A percentile compares a stretch with the other conserved stretches of the same genome.
phyloP scores from a whole-genome alignment of 2,797 vertebrate genomes.

The Anguilla marmorata region DNA sequence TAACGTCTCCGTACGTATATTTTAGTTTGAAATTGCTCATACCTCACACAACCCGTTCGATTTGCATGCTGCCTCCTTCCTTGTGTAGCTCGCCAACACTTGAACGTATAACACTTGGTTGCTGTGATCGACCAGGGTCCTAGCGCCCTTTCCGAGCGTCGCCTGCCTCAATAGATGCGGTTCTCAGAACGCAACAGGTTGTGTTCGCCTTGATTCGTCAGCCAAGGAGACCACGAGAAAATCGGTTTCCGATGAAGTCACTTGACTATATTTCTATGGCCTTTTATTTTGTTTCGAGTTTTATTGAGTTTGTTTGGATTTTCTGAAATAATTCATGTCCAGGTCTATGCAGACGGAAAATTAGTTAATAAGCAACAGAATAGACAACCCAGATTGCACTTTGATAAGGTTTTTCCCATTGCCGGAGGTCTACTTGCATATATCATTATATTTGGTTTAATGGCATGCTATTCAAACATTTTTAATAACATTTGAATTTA shows the following conservation, averaged over 20 bases:
- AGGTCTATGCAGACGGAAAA: not conserved
- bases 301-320: not conserved
- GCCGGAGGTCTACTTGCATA: not conserved
- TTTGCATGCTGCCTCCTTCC: conserved; percentile 36
- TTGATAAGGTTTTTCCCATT: not conserved
- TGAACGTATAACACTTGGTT: conserved; percentile 32
- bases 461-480: not conserved
- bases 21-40: conserved; percentile 19
- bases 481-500: conserved; percentile 8
- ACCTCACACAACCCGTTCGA: conserved; percentile 32
- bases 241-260: not conserved
- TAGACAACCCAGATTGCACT: not conserved
- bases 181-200: conserved; percentile 48
- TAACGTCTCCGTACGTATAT: not conserved
- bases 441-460: not conserved
- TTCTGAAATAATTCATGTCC: not conserved
- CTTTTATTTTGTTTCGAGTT: not conserved
- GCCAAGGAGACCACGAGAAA: not conserved
- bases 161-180: not conserved
- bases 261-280: not conserved
- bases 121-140: conserved; percentile 45
- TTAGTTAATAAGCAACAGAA: not conserved
- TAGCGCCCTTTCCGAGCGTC: conserved; percentile 28
- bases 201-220: not conserved
- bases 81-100: conserved; percentile 39